Evolutionary conservation across 1,140 invertebrate genomes (phyloP), one percentile per base, ranked within the genome.

Genomic region (Acromyrmex heyeri): DNA sequence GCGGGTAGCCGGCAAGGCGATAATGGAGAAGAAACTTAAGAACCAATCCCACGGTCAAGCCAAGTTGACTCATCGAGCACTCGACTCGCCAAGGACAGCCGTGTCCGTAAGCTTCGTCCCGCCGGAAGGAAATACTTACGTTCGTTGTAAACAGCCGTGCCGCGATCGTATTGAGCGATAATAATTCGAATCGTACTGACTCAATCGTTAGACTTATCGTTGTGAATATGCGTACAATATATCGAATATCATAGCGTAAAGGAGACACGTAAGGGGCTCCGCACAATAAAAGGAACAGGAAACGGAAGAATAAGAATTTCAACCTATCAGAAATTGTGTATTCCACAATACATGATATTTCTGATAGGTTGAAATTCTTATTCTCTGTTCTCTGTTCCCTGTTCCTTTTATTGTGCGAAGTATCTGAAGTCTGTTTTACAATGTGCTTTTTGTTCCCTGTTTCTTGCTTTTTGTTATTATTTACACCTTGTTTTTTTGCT

Each of bases 1-100:
- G 61, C 59, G 57, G 48, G 57, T 44, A 70, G 77, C 14, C 50
- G 34, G 83, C 48, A 16, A 72, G 48, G 67, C 55, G 85, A 86
- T 86, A 86, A 83, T 83, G 67, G 48, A 83, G 78, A 86, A 83
- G 78, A 86, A 83, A 86, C 85, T 86, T 44, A 83, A 86, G 85
- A 72, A 34, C 44, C 53, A 34, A 64, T 69, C 67, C 57, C 50
- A 59, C 57, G 59, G 72, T 67, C 82, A 86, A 73, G 53, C 65
- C 16, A 57, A 50, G 86, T 78, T 87, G 86, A 87, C 83, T 86
- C 86, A 87, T 78, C 82, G 86, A 21, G 30, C 65, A 44, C 77
- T 79, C 72, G 64, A 24, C 69, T 78, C 70, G 12, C 65, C 86
- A 87, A 87, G 86, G 86, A 55, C 86, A 59, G 34, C 10, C 50